Conservation (phyloP, 2,888 invertebrate species). For the Catocala nupta region DNA sequence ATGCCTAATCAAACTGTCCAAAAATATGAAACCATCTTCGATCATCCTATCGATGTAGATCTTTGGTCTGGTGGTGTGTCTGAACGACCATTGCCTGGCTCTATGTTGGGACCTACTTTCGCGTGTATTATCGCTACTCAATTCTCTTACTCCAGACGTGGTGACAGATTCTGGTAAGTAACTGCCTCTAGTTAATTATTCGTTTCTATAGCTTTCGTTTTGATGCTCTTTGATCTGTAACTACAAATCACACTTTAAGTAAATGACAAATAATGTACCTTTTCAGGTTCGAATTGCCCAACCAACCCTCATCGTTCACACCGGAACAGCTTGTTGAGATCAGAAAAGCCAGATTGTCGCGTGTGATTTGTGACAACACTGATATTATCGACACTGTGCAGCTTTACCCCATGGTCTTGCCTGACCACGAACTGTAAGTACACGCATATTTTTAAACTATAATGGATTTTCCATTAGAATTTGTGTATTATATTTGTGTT, state of each 20-base stretch:
- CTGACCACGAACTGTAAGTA: conserved; percentile 97
- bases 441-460: neutral
- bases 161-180: conserved; percentile 95
- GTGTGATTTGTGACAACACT: conserved; percentile 96
- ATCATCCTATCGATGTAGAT: conserved; percentile 97
- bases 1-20: conserved; percentile 96
- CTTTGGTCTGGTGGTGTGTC: conserved; percentile 98
- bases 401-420: conserved; percentile 96
- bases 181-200: conserved; percentile 5
- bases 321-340: conserved; percentile 95
- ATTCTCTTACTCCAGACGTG: conserved; percentile 95
- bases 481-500: too few species aligned
- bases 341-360: conserved; percentile 92
- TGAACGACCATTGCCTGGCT: conserved; percentile 95
- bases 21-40: conserved; percentile 94
- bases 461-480: neutral
- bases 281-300: conserved; percentile 93
- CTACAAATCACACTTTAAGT: neutral
- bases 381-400: conserved; percentile 97
- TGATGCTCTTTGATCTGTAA: neutral
- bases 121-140: conserved; percentile 97
- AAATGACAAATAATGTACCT: neutral
- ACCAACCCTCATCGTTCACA: conserved; percentile 96
- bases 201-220: neutral
- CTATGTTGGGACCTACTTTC: conserved; percentile 97